Evolutionary conservation across 2,113 vertebrate species (phyloP).

Genomic region (Grallaria varia): DNA sequence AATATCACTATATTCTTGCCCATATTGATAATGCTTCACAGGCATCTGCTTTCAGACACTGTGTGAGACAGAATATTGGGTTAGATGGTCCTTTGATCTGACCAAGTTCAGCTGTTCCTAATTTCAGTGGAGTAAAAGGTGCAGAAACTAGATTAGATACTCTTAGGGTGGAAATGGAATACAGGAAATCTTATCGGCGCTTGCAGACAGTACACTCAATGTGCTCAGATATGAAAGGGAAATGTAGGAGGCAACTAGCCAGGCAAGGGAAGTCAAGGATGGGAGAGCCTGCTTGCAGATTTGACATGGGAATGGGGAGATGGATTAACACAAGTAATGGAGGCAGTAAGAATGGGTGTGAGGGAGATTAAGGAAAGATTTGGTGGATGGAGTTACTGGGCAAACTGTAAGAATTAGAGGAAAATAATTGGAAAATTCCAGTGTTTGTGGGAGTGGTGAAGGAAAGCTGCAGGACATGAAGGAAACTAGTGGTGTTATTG

Average conservation of each 20-base stretch:
- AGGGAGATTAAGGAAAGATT: neutral
- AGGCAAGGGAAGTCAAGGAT: neutral
- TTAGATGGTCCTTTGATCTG: neutral
- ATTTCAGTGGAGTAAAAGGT: conserved; percentile 18
- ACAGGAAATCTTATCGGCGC: conserved; percentile 19
- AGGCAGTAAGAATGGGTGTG: neutral
- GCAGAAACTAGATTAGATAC: conserved; percentile 47
- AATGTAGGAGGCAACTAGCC: conserved; percentile 2
- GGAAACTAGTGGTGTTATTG: neutral
- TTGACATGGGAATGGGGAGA: neutral
- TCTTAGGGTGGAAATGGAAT: conserved; percentile 1
- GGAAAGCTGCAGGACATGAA: neutral
- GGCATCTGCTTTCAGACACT: neutral
- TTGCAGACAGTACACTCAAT: conserved; percentile 15
- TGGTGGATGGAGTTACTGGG: neutral
- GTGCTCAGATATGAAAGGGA: neutral
- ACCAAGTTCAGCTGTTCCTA: neutral
- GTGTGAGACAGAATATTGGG: neutral
- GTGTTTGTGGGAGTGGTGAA: neutral
- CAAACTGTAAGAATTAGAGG: neutral
- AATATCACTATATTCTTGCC: neutral
- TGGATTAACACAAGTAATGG: neutral
- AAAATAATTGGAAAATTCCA: neutral
- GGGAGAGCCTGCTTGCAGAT: neutral
- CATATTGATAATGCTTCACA: neutral